A percentile compares a stretch with the other conserved stretches of the same genome.
These are phyloP conservation scores for Acrocephalus kingi DNA, from an alignment of 2,113 vertebrate species.

Conservation along the genomic window DNA sequence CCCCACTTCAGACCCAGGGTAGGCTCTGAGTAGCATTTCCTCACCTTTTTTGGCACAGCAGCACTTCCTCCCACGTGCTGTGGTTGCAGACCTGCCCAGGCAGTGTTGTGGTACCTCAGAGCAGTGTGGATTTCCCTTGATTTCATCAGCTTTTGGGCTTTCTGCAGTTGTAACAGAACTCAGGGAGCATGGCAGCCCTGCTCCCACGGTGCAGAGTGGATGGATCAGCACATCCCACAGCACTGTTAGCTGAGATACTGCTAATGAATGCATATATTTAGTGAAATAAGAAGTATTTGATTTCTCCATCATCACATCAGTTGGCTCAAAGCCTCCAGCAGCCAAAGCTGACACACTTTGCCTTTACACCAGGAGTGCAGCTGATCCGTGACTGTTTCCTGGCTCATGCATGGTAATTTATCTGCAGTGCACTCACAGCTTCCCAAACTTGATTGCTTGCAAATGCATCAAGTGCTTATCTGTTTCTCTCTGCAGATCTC, in stretches of 20 bases:
- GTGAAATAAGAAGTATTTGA: neutral
- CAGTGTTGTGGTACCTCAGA: neutral
- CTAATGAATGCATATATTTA: neutral
- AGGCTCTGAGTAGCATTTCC: neutral
- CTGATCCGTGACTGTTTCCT: neutral
- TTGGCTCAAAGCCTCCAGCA: neutral
- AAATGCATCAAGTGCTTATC: neutral
- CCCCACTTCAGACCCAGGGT: neutral
- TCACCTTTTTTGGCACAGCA: neutral
- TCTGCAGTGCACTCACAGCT: neutral
- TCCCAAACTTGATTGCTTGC: neutral
- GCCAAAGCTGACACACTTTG: neutral
- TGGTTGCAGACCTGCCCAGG: neutral
- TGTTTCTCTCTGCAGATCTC: neutral
- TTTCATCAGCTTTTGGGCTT: neutral
- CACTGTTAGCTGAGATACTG: neutral
- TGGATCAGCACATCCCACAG: neutral
- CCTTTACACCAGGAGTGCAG: neutral
- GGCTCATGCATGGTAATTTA: neutral
- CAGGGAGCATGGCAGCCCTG: neutral
- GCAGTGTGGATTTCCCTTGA: neutral
- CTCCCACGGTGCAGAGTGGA: accelerated
- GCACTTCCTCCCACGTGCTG: neutral
- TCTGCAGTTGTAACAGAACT: neutral
- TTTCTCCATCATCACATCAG: neutral